Evolutionary conservation across 2,113 vertebrate genomes (phyloP).

Genomic region (Arvicanthis niloticus): DNA sequence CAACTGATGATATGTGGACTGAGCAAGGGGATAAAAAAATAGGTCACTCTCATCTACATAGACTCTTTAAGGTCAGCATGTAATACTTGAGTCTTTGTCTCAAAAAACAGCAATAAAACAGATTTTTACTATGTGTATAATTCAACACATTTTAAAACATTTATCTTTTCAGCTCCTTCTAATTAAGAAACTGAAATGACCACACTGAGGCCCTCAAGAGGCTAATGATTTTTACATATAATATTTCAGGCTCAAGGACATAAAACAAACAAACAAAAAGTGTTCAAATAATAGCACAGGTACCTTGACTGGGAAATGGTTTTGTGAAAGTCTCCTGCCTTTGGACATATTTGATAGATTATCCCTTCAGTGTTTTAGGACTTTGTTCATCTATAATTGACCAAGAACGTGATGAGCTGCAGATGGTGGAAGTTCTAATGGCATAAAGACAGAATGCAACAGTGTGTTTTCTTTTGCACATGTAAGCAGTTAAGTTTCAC

Average conservation of each 20-base stretch:
- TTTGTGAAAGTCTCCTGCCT: constrained; percentile 72
- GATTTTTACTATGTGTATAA: constrained; percentile 56
- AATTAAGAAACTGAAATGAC: constrained; percentile 75
- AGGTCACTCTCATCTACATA: neutral
- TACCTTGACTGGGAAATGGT: constrained; percentile 72
- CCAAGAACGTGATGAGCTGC: constrained; percentile 74
- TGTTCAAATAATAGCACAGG: constrained; percentile 68
- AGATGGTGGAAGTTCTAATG: constrained; percentile 68
- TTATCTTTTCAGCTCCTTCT: constrained; percentile 75
- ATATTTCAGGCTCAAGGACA: constrained; percentile 63
- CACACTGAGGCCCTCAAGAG: constrained; percentile 59
- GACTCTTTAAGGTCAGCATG: neutral
- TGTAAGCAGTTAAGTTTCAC: constrained; percentile 79
- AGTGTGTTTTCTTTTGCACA: constrained; percentile 75
- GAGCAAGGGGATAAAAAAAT: neutral
- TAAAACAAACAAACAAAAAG: constrained; percentile 57
- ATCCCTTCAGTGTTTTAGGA: constrained; percentile 69
- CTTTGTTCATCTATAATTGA: constrained; percentile 81
- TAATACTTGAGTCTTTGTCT: neutral
- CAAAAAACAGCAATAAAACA: neutral
- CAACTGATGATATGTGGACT: neutral
- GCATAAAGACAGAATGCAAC: constrained; percentile 60
- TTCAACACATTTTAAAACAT: constrained; percentile 15
- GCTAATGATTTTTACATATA: constrained; percentile 71
- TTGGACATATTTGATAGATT: constrained; percentile 79